Evolutionary conservation across 2,797 vertebrate species (phyloP).

Genomic region (Onychomys torridus): DNA sequence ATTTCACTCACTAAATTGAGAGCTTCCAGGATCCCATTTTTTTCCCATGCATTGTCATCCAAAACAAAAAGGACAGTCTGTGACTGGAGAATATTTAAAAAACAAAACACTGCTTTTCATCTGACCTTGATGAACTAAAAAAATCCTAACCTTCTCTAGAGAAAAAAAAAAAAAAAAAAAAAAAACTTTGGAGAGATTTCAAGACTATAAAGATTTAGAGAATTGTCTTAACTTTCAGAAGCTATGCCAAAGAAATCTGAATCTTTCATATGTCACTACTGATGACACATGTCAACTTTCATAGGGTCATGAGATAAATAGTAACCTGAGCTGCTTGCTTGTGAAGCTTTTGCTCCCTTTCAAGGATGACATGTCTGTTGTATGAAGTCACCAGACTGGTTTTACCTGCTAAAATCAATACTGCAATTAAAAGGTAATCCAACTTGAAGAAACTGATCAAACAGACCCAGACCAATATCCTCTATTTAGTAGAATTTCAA

Average conservation of each 20-base stretch:
- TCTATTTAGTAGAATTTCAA: conserved; percentile 74
- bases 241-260: conserved; percentile 56
- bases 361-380: conserved; percentile 61
- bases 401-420: conserved; percentile 80
- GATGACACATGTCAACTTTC: conserved; percentile 67
- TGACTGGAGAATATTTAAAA: background rate
- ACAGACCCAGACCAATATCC: conserved; percentile 77
- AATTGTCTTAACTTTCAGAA: conserved; percentile 66
- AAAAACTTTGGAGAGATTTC: background rate
- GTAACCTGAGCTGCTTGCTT: conserved; percentile 24
- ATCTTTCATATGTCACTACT: conserved; percentile 65
- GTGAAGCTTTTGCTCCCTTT: conserved; percentile 75
- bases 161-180: background rate
- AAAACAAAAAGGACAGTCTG: conserved; percentile 41
- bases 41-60: background rate
- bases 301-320: conserved; percentile 69
- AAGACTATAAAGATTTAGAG: conserved; percentile 59
- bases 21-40: conserved; percentile 29
- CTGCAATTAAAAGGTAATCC: conserved; percentile 82
- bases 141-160: conserved; percentile 54
- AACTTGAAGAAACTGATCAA: conserved; percentile 81
- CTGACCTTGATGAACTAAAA: conserved; percentile 64
- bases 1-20: background rate
- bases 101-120: background rate
- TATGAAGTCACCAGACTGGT: conserved; percentile 74